A percentile compares a stretch with the other conserved stretches of the same genome.
These are phyloP conservation scores for Pteria penguin DNA, from an alignment of 2,888 invertebrate genomes.

Conservation along the genomic window DNA sequence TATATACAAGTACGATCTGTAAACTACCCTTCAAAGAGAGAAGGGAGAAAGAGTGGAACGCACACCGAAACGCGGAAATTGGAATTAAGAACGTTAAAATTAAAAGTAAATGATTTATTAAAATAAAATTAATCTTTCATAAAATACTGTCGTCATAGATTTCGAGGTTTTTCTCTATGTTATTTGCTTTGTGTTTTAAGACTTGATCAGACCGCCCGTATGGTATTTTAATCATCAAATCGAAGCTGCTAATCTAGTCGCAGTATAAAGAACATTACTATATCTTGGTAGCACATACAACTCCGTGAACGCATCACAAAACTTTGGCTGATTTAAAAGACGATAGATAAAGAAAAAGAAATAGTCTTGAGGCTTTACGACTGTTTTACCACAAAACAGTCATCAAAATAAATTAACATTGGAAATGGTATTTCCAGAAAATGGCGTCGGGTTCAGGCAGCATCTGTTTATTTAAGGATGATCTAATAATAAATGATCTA, in stretches of 20 bases:
- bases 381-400: neutral
- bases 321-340: neutral
- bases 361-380: neutral
- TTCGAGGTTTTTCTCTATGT: no score
- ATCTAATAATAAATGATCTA: no score
- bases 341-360: neutral
- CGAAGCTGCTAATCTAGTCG: neutral
- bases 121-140: no score
- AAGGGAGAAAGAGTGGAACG: no score
- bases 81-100: no score
- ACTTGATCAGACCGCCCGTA: neutral
- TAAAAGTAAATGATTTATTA: no score
- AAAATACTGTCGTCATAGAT: no score
- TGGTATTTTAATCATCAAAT: neutral
- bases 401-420: neutral
- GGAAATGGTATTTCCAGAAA: neutral
- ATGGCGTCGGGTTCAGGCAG: neutral
- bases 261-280: neutral
- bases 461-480: neutral
- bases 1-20: neutral
- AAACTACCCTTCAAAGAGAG: neutral
- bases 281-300: neutral
- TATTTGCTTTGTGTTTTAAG: no score
- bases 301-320: neutral
- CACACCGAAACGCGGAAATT: no score